Conservation (phyloP, 1,140 invertebrate genomes). For the Brachionus sp. region DNA sequence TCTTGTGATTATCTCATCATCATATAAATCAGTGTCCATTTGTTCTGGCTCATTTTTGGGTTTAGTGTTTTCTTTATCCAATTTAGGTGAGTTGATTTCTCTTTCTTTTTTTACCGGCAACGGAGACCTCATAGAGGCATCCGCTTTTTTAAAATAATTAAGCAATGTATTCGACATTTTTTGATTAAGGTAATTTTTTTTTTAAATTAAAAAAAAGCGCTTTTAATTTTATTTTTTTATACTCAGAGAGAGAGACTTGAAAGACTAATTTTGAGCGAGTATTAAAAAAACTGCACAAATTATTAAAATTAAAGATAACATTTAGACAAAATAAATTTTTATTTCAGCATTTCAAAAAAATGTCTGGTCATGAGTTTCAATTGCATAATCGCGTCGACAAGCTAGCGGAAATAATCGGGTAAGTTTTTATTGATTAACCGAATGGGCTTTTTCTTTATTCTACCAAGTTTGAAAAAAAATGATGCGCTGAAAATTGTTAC, state of each 20-base stretch:
- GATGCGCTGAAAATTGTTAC: neutral
- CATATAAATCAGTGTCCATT: conserved; percentile 22
- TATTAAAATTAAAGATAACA: neutral
- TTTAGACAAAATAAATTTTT: neutral
- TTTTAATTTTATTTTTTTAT: neutral
- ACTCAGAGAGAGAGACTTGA: neutral
- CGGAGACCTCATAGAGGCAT: neutral
- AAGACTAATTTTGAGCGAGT: neutral
- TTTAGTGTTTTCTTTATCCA: conserved; percentile 25
- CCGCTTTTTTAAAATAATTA: conserved; percentile 44
- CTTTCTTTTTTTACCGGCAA: neutral
- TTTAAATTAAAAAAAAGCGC: neutral
- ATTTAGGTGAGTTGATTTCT: neutral
- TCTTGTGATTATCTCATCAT: neutral
- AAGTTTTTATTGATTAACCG: neutral
- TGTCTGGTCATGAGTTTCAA: conserved; percentile 29
- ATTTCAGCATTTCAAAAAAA: conserved; percentile 11
- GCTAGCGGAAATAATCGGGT: neutral
- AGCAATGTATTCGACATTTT: conserved; percentile 39
- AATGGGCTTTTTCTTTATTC: neutral
- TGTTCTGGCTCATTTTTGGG: neutral
- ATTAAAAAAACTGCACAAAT: neutral
- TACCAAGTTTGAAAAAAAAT: neutral
- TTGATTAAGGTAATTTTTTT: neutral
- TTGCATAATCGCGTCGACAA: neutral